Evolutionary conservation across 2,113 vertebrate genomes (phyloP).

Genomic region (Scopus umbretta): DNA sequence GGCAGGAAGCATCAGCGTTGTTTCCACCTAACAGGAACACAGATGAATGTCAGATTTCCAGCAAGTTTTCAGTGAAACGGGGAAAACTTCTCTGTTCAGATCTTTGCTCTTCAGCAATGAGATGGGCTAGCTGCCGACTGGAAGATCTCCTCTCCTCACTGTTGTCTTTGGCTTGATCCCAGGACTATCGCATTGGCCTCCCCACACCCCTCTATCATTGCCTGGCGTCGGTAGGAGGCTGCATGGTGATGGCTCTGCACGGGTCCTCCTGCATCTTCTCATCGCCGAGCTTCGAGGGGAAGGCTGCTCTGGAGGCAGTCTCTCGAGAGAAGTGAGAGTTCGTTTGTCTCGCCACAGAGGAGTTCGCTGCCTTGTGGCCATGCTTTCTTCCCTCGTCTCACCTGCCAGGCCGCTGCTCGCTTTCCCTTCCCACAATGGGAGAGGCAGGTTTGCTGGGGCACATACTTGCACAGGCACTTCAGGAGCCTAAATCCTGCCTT

Average conservation of each 20-base stretch:
- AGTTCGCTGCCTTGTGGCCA: accelerated
- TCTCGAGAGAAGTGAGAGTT: slow-evolving; percentile 82
- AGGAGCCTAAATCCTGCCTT: neutral
- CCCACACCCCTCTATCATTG: slow-evolving; percentile 90
- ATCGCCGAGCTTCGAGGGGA: slow-evolving; percentile 75
- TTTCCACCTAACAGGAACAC: neutral
- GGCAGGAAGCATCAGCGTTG: neutral
- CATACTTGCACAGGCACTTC: neutral
- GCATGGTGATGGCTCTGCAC: slow-evolving; percentile 75
- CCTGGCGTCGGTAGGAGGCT: slow-evolving; percentile 84
- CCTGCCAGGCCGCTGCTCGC: neutral
- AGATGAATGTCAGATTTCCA: neutral
- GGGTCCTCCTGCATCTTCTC: slow-evolving; percentile 78
- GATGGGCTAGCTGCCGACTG: accelerated
- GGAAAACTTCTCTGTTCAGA: neutral
- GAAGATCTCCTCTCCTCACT: neutral
- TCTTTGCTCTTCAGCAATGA: neutral
- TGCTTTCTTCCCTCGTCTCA: neutral
- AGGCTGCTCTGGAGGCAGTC: slow-evolving; percentile 76
- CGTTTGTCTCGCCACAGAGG: neutral
- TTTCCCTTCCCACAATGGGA: accelerated
- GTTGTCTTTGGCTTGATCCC: slow-evolving; percentile 14
- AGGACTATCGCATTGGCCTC: slow-evolving; percentile 70
- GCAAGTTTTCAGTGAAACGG: neutral
- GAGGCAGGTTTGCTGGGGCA: neutral